Conservation (phyloP, 2,888 invertebrate species). For the Eristalis arbustorum region DNA sequence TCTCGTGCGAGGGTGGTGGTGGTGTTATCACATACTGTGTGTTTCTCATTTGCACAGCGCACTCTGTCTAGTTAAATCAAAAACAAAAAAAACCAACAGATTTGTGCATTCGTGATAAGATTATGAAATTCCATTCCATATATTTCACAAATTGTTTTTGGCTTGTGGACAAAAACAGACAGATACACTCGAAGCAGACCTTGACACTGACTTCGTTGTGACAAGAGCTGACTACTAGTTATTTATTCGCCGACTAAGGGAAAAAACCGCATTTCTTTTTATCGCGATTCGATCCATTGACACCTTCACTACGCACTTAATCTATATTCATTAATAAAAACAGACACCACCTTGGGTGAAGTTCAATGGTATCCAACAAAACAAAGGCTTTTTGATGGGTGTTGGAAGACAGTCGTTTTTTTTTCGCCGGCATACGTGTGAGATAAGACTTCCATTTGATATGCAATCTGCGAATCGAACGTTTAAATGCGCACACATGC, state of each 20-base stretch:
- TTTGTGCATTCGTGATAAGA: slow-evolving; percentile 12
- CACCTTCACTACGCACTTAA: neutral
- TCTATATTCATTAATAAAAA: neutral
- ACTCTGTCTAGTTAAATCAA: neutral
- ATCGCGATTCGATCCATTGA: neutral
- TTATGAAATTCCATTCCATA: neutral
- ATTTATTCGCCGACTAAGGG: too few relatives aligned
- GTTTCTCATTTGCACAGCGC: neutral
- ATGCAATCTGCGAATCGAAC: neutral
- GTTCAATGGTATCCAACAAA: neutral
- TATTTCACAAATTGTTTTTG: too few relatives aligned
- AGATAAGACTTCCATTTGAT: neutral
- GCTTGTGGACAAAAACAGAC: neutral
- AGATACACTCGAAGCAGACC: neutral
- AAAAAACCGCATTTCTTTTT: neutral
- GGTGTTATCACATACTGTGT: neutral
- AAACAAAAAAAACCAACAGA: neutral
- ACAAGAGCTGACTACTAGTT: too few relatives aligned
- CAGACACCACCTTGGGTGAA: neutral
- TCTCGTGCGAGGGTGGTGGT: neutral
- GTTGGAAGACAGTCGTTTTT: neutral
- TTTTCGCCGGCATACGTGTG: neutral
- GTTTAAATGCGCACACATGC: neutral
- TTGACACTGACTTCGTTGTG: neutral
- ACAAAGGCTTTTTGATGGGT: neutral